Evolutionary conservation across 2,113 vertebrate species (phyloP).

Genomic region (Anhinga rufa): DNA sequence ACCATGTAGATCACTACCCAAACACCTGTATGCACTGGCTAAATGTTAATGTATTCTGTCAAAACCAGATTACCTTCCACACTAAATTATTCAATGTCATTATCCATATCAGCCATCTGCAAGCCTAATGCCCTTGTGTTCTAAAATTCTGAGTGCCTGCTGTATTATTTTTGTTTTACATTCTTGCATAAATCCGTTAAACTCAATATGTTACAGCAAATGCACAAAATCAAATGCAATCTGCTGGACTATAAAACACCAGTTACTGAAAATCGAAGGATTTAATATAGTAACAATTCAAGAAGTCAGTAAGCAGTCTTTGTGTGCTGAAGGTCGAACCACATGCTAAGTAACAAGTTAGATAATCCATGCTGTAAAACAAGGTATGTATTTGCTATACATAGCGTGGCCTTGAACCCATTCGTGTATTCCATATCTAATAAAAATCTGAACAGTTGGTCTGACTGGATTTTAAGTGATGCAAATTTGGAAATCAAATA

Average conservation of each 20-base stretch:
- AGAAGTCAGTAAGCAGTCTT: constrained; percentile 53
- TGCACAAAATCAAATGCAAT: constrained; percentile 78
- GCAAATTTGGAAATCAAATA: constrained; percentile 80
- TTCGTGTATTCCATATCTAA: constrained; percentile 63
- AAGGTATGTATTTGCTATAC: constrained; percentile 27
- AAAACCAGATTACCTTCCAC: constrained; percentile 71
- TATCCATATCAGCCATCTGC: constrained; percentile 72
- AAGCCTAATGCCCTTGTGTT: constrained; percentile 67
- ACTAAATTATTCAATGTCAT: constrained; percentile 72
- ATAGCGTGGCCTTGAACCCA: constrained; percentile 44
- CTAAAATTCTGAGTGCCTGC: constrained; percentile 55
- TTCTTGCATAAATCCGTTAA: constrained; percentile 76
- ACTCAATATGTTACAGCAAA: constrained; percentile 73
- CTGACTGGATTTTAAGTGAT: constrained; percentile 82
- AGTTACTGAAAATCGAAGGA: constrained; percentile 72
- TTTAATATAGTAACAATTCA: constrained; percentile 69
- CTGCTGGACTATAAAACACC: constrained; percentile 74
- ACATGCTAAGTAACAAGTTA: constrained; percentile 6
- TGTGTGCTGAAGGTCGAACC: constrained; percentile 42
- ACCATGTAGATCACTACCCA: not conserved
- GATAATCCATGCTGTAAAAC: constrained; percentile 20
- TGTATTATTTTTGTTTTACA: constrained; percentile 77
- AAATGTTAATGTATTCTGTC: constrained; percentile 76
- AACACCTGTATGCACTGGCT: constrained; percentile 59
- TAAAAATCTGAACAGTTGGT: constrained; percentile 77